These are phyloP conservation scores for Parotocinclus haroldoi DNA, from an alignment of 2,797 vertebrate genomes.

Conservation along the genomic window DNA sequence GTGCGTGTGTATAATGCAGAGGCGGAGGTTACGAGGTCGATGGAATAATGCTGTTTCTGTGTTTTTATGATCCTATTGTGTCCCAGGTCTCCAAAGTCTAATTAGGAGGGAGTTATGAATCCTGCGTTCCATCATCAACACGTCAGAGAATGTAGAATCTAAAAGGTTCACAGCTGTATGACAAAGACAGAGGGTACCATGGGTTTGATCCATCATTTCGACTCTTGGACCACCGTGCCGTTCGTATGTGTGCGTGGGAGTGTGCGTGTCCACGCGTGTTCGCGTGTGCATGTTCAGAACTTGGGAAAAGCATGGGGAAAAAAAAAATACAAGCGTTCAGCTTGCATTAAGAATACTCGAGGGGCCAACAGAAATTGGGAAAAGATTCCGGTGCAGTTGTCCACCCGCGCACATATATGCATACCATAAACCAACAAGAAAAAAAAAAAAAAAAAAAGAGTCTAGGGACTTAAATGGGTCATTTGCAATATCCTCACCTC, in stretches of 20 bases:
- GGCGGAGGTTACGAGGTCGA: constrained; percentile 40
- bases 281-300: constrained; percentile 25
- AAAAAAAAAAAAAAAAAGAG: no score
- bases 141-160: constrained; percentile 35
- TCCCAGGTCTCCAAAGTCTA: constrained; percentile 37
- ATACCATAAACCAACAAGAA: constrained; percentile 46
- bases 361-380: constrained; percentile 44
- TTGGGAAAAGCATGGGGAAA: constrained; percentile 44
- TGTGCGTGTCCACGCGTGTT: constrained; percentile 34
- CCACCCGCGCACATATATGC: constrained; percentile 54
- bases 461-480: constrained; percentile 23
- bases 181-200: constrained; percentile 12
- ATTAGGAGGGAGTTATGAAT: constrained; percentile 48
- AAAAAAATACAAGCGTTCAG: constrained; percentile 38
- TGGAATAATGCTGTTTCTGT: constrained; percentile 43
- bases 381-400: constrained; percentile 55
- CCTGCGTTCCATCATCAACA: constrained; percentile 50
- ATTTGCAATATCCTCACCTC: constrained; percentile 39
- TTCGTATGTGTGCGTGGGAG: constrained; percentile 21
- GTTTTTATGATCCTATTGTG: constrained; percentile 49
- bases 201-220: constrained; percentile 30
- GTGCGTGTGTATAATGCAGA: constrained; percentile 34
- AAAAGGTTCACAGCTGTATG: constrained; percentile 38
- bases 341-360: constrained; percentile 24
- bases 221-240: constrained; percentile 30